Conservation (phyloP, 2,888 invertebrate species). For the Eristalinus aeneus region DNA sequence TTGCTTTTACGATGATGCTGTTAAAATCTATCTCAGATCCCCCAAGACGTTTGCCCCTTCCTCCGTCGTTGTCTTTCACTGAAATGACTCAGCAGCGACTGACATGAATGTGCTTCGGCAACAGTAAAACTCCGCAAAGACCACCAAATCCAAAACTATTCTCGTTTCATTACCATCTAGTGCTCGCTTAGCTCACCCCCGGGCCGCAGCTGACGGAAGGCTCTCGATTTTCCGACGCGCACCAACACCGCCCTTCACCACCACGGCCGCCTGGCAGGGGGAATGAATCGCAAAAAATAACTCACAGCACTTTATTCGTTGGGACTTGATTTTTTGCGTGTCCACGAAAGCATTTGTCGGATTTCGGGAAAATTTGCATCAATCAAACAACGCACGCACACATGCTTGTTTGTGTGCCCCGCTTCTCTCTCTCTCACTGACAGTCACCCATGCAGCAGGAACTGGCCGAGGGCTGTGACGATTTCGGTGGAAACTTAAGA, state of each 20-base stretch:
- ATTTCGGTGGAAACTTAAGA: neutral
- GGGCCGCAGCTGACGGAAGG: constrained; percentile 33
- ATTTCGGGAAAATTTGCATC: constrained; percentile 75
- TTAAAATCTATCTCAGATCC: neutral
- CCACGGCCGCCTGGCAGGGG: neutral
- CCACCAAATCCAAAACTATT: neutral
- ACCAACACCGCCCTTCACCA: neutral
- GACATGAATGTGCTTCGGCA: neutral
- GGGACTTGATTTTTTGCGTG: constrained; percentile 76
- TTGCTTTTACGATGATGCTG: neutral
- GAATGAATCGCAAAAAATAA: constrained; percentile 27
- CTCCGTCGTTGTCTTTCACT: neutral
- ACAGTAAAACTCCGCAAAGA: neutral
- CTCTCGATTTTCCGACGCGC: constrained; percentile 14
- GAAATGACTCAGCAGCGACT: neutral
- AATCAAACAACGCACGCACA: constrained; percentile 61
- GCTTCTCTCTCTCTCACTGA: neutral
- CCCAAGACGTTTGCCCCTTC: neutral
- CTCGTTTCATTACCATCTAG: neutral
- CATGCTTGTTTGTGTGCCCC: neutral
- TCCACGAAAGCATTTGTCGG: constrained; percentile 79
- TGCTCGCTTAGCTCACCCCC: neutral
- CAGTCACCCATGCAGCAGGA: neutral
- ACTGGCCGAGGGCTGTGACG: neutral
- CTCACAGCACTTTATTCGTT: constrained; percentile 50